Evolutionary conservation across 2,888 invertebrate genomes (phyloP).

Genomic region (Patella pellucida): DNA sequence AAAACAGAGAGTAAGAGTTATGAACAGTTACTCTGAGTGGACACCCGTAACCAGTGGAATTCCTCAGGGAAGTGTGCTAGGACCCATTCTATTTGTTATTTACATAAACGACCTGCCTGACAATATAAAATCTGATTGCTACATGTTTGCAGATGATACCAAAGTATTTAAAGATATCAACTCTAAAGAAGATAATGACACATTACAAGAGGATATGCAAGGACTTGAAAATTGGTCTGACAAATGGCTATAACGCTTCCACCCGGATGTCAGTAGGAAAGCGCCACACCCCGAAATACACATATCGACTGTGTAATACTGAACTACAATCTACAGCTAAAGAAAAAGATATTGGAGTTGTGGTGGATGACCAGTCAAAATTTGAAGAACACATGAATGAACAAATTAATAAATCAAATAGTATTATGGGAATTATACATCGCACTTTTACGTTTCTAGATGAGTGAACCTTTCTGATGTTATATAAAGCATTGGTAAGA

Average conservation of each 20-base stretch:
- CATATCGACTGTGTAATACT: not conserved
- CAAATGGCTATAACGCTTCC: conserved; percentile 26
- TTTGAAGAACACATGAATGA: conserved; percentile 16
- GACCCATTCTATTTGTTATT: too few species aligned
- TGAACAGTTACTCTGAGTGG: not conserved
- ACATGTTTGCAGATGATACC: conserved; percentile 31
- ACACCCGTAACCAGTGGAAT: too few species aligned
- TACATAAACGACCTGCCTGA: too few species aligned
- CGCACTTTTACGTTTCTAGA: too few species aligned
- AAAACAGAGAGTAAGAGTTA: conserved; percentile 10
- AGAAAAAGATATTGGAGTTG: conserved; percentile 25
- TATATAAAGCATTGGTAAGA: too few species aligned
- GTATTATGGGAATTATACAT: too few species aligned
- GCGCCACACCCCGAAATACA: conserved; percentile 4
- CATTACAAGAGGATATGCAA: conserved; percentile 19
- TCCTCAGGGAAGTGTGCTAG: too few species aligned
- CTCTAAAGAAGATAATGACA: not conserved
- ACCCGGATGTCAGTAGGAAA: too few species aligned
- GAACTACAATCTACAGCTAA: conserved; percentile 11
- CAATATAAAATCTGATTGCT: conserved; percentile 2
- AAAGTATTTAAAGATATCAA: conserved; percentile 18
- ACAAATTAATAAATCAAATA: too few species aligned
- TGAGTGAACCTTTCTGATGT: too few species aligned
- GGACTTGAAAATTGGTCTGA: conserved; percentile 24
- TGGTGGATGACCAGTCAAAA: conserved; percentile 21